Evolutionary conservation across 2,888 invertebrate genomes (phyloP).

Genomic region (Pegoplata infirma): DNA sequence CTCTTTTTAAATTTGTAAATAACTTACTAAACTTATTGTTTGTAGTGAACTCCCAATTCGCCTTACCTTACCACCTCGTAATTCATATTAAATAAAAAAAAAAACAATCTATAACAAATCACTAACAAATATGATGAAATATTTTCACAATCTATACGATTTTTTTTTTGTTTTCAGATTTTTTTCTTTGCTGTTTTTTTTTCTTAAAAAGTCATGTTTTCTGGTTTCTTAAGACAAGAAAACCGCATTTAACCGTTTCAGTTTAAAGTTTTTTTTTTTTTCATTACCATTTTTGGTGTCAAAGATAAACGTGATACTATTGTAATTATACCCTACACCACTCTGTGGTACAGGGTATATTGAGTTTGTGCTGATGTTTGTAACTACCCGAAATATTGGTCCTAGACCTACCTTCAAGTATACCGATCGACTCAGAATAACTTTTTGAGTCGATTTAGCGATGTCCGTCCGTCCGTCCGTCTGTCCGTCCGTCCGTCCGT

Average conservation of each 20-base stretch:
- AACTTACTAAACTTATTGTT: no score
- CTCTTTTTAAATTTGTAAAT: no score
- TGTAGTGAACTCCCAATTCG: no score
- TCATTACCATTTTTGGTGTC: slow-evolving; percentile 64
- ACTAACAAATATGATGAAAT: slow-evolving; percentile 51
- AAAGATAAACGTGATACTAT: slow-evolving; percentile 63
- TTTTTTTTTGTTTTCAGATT: slow-evolving; percentile 6
- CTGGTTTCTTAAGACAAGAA: slow-evolving; percentile 42
- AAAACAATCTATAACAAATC: slow-evolving; percentile 55
- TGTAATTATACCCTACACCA: no score
- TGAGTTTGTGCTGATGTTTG: no score
- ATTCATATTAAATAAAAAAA: slow-evolving; percentile 47
- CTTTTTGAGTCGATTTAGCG: no score
- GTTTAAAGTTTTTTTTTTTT: slow-evolving; percentile 40
- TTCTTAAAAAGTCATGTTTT: slow-evolving; percentile 57
- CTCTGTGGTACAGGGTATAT: no score
- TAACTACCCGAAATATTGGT: no score
- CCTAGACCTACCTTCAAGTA: no score
- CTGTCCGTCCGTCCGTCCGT: no score
- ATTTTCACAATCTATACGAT: slow-evolving; percentile 51
- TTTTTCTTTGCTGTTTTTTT: slow-evolving; percentile 18
- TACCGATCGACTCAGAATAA: no score
- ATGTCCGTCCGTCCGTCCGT: no score
- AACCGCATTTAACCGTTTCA: slow-evolving; percentile 57
- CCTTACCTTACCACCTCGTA: slow-evolving; percentile 6